Base-by-base conservation (phyloP, 2,888 invertebrate species). In the Euplagia quadripunctaria region DNA sequence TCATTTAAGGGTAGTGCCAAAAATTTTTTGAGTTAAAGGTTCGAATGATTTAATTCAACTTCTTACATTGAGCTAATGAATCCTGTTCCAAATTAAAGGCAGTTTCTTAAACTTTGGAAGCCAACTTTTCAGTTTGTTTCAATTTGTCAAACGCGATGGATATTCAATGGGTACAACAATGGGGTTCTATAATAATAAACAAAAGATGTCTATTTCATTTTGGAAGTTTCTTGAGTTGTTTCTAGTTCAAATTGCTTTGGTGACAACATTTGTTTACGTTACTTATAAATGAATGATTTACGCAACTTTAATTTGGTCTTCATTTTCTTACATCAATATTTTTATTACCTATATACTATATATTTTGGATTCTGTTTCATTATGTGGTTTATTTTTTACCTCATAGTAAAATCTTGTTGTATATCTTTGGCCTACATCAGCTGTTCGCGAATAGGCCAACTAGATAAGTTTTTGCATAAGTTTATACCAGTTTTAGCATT, bases 121-220 rank as follows among this genome's bases (percentile, higher is more conserved):
- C 89, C 88, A 90, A 94, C 93, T 94, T 93, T 90, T 84, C 90
- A 91, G 92, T 93, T 93, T 92, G 93, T 94, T 92, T 91, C 91
- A 94, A 94, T 94, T 94, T 94, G 92, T 93, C 91, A 90, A 86
- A 86, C 88, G 87, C 91, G 91, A 93, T 93, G 87, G 89, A 89
- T 90, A 92, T 91, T 89, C 93, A 90, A 91, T 93, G 89, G 89
- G 76, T 86, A 90, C 85, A 90, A 93, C 90, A 92, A 90, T 86
- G 85, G 89, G 84, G 83, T 86, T 81, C 86, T 77, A 85, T 86
- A 85, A 86, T 88, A 85, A 88, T 89, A 92, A 91, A 93, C 91
- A 93, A 92, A 91, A 88, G 90, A 88, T 88, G 87, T 84, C 81
- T 85, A 86, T 90, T 90, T 88, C 41, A 84, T 82, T 85, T 79